Evolutionary conservation across 1,140 invertebrate genomes (phyloP), one percentile per base, ranked within the genome.

Genomic region (Plutomurus gul): DNA sequence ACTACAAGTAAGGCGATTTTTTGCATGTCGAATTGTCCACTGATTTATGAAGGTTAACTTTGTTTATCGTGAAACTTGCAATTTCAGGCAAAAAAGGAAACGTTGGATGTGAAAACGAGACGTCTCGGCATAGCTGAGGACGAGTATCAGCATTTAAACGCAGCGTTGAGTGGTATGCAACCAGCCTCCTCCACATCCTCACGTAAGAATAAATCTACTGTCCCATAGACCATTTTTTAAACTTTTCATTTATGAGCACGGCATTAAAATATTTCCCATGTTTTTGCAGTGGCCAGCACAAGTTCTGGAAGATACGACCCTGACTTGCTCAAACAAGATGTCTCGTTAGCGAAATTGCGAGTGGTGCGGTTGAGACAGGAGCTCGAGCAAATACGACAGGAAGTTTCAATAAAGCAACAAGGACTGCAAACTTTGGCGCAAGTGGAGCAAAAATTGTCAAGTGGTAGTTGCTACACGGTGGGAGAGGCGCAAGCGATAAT

Each of bases 61-160:
- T 20, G 20, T 13, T 30, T 20, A 51, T 22, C 18, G 20, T 51
- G 49, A 11, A 5, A 51, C 27, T 25, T 25, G 27, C 33, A 60
- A 36, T 36, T 39, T 30, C 51, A 96, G 93, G 95, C 96, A 76
- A 98, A 98, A 88, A 95, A 96, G 87, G 96, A 98, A 88, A 97
- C 97, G 85, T 95, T 93, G 87, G 93, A 96, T 87, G 92, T 99
- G 40, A 99, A 98, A 88, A 94, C 96, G 86, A 95, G 97, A 87
- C 91, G 96, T 85, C 87, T 98, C 73, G 92, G 92, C 84, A 88
- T 98, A 82, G 96, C 96, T 43, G 95, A 98, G 86, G 96, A 98
- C 87, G 96, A 99, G 87, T 98, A 95, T 88, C 95, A 96, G 86
- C 94, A 97, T 86, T 90, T 98, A 5, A 96, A 95, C 87, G 94